Evolutionary conservation across 2,797 vertebrate species (phyloP), one percentile per base, ranked within the genome.

Genomic region (Yasuhikotakia modesta): DNA sequence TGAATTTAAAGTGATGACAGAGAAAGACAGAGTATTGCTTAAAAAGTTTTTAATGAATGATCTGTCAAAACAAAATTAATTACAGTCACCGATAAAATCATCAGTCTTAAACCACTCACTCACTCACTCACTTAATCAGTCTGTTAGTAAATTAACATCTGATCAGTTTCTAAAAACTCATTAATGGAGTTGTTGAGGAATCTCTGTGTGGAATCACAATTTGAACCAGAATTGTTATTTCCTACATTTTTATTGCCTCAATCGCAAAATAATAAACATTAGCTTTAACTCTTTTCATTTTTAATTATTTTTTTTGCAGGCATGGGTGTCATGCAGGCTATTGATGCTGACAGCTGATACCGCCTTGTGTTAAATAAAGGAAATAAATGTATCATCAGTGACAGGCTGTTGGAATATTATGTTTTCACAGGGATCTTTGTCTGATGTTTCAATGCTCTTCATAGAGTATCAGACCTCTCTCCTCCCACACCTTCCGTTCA

Each of bases 401-500:
- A 52, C 14, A 43, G 17, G 8, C 32, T 65, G 21, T 70, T 35
- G 53, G 5, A 65, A 57, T 77, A 2, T 64, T n/a, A 67, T 79
- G 66, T 82, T 74, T 64, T 82, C 19, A 53, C 85, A 99, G 97
- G 94, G 96, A 84, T 95, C 94, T 8, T 90, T 86, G 75, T 91
- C 92, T 50, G 2, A 93, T 1, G 93, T 94, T 80, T 94, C 95
- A 1, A 91, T 91, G 73, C 90, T 99, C 69, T 92, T 97, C 21
- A 90, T 99, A 76, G 91, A 96, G 76, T 90, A 95, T 85, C 91
- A 94, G 82, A 89, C 86, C 75, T 92, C 91, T n/a, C 79, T 97
- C 32, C 93, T 96, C 66, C 89, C 93, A 66, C 93, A 98, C 83
- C 90, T 99, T 17, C 97, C 97, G 0, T 86, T 96, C 85, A 92